phyloP scores from a whole-genome alignment of 2,888 invertebrate species.

The Parnassius glacialis region DNA sequence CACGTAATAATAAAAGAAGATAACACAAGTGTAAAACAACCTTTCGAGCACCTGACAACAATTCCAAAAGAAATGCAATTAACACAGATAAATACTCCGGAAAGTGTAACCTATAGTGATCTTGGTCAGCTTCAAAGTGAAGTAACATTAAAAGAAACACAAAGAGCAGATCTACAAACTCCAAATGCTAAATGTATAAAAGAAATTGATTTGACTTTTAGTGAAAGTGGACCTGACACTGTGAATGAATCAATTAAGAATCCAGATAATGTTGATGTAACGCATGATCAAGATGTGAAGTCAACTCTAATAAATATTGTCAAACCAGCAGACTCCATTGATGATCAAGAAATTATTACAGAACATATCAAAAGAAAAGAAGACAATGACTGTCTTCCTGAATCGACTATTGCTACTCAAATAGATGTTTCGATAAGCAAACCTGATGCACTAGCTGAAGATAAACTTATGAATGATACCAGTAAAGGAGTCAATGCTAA shows the following conservation, averaged over 20 bases:
- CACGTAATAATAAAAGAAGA: neutral
- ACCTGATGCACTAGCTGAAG: neutral
- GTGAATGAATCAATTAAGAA: neutral
- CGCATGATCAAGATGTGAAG: conserved; percentile 2
- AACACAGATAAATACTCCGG: neutral
- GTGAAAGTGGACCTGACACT: neutral
- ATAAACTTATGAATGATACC: neutral
- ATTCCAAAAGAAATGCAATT: neutral
- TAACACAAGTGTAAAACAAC: neutral
- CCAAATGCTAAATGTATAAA: neutral
- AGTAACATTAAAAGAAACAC: neutral
- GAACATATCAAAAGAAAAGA: conserved; percentile 92
- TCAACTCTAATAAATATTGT: conserved; percentile 71
- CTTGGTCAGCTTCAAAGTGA: neutral
- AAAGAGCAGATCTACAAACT: neutral
- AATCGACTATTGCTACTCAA: conserved; percentile 50
- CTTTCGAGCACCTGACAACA: neutral
- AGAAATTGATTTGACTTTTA: conserved; percentile 1
- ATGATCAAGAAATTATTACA: conserved; percentile 90
- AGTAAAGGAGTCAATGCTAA: neutral
- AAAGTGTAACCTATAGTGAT: neutral
- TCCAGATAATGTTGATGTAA: neutral
- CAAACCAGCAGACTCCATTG: conserved; percentile 87
- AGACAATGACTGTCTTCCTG: conserved; percentile 59
- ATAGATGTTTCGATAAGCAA: conserved; percentile 38